Evolutionary conservation across 2,888 invertebrate genomes (phyloP).

Genomic region (Esperia sulphurella): DNA sequence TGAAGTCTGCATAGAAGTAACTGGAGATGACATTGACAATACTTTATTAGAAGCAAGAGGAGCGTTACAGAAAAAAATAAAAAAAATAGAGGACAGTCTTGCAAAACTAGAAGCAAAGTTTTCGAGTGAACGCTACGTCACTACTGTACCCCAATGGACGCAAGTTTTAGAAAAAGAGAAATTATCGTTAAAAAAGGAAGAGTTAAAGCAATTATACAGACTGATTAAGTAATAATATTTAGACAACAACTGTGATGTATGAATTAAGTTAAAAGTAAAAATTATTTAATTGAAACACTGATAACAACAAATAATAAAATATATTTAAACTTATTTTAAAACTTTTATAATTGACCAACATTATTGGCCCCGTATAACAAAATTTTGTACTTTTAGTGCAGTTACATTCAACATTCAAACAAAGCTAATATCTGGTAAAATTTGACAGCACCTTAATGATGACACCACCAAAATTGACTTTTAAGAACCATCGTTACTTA

Average conservation of each 20-base stretch:
- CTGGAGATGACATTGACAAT: slow-evolving; percentile 37
- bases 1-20: slow-evolving; percentile 47
- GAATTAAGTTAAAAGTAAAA: slow-evolving; percentile 24
- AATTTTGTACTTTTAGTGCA: too few relatives aligned
- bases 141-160: slow-evolving; percentile 34
- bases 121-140: slow-evolving; percentile 34
- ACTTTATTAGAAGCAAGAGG: slow-evolving; percentile 40
- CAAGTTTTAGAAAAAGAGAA: slow-evolving; percentile 46
- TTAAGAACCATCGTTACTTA: too few relatives aligned
- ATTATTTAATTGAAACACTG: slow-evolving; percentile 16
- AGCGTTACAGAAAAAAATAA: slow-evolving; percentile 47
- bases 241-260: neutral
- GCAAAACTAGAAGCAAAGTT: slow-evolving; percentile 47
- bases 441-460: too few relatives aligned
- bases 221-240: slow-evolving; percentile 37
- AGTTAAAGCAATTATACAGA: slow-evolving; percentile 52
- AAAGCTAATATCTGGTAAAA: too few relatives aligned
- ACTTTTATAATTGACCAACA: slow-evolving; percentile 49
- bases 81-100: slow-evolving; percentile 45
- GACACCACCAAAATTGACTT: too few relatives aligned
- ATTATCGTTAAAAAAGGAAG: slow-evolving; percentile 40
- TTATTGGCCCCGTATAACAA: slow-evolving; percentile 25
- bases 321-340: slow-evolving; percentile 24
- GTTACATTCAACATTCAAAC: too few relatives aligned
- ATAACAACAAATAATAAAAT: slow-evolving; percentile 45